Percentiles rank a stretch among this genome's conserved stretches.
These are phyloP conservation scores for Hassar affinis DNA, from an alignment of 2,113 vertebrate genomes.

Conservation along the genomic window DNA sequence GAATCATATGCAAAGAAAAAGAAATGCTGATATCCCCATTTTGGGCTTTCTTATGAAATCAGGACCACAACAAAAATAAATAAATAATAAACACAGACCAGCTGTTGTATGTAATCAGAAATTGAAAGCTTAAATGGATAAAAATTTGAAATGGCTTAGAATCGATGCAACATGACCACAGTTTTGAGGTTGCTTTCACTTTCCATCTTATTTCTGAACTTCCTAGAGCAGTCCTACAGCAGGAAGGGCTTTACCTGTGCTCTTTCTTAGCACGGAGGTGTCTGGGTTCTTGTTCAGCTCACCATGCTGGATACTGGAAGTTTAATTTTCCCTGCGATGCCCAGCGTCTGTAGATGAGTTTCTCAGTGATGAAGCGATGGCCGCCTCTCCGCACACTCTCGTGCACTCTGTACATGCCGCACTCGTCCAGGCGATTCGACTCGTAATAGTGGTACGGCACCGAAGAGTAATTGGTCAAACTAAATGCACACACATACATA, in stretches of 20 bases:
- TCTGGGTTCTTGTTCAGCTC: not conserved
- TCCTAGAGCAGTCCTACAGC: not conserved
- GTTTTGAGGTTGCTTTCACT: not conserved
- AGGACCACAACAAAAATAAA: not conserved
- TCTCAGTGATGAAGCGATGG: slow-evolving; percentile 96
- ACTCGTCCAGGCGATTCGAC: slow-evolving; percentile 79
- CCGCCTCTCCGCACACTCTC: slow-evolving; percentile 77
- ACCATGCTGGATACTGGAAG: slow-evolving; percentile 82
- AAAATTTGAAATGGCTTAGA: not conserved
- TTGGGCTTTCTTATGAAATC: not conserved
- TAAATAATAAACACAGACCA: not conserved
- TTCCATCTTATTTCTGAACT: not conserved
- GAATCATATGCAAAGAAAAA: not conserved
- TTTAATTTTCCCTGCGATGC: slow-evolving; percentile 76
- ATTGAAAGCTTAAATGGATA: not conserved
- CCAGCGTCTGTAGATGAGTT: slow-evolving; percentile 89
- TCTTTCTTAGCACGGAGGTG: not conserved
- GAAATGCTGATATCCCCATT: not conserved
- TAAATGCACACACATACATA: slow-evolving; percentile 36
- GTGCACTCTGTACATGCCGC: slow-evolving; percentile 84
- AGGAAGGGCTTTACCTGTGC: not conserved
- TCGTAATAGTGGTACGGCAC: slow-evolving; percentile 97
- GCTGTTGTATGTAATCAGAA: not conserved
- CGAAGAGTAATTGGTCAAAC: slow-evolving; percentile 65
- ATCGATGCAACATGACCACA: not conserved